Evolutionary conservation across 2,113 vertebrate genomes (phyloP).

Genomic region (Urocitellus parryii): DNA sequence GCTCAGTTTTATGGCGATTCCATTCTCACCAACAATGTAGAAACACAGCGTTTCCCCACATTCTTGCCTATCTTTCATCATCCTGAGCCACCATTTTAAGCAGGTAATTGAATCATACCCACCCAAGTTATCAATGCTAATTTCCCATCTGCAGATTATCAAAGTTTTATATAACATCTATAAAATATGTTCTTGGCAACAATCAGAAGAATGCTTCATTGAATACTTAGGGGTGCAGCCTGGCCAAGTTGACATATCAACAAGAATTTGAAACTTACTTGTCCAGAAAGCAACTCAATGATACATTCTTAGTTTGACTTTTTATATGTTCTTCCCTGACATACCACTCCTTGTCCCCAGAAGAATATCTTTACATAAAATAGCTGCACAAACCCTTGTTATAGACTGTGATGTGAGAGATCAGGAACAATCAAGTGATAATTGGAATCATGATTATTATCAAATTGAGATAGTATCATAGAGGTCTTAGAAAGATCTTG

Average conservation of each 20-base stretch:
- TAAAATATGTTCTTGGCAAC: not conserved
- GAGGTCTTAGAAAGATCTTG: not conserved
- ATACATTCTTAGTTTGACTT: not conserved
- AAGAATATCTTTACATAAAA: not conserved
- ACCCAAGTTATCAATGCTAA: not conserved
- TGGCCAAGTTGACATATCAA: not conserved
- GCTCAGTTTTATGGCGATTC: no score
- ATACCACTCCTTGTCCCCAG: not conserved
- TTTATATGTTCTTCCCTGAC: not conserved
- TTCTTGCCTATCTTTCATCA: not conserved
- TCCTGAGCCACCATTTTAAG: not conserved
- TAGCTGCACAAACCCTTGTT: not conserved
- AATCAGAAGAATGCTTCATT: not conserved
- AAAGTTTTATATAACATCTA: not conserved
- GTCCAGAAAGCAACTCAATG: not conserved
- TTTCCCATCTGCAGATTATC: not conserved
- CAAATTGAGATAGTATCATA: not conserved
- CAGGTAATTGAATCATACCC: not conserved
- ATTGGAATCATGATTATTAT: not conserved
- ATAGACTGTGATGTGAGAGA: not conserved
- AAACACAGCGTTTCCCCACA: no score
- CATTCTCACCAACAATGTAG: no score
- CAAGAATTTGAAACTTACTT: not conserved
- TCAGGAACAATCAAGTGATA: not conserved
- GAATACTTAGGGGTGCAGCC: not conserved